Percentiles rank a stretch among this genome's conserved stretches.
These are phyloP conservation scores for Calephelis perditalis DNA, from an alignment of 2,888 invertebrate genomes.

Conservation along the genomic window DNA sequence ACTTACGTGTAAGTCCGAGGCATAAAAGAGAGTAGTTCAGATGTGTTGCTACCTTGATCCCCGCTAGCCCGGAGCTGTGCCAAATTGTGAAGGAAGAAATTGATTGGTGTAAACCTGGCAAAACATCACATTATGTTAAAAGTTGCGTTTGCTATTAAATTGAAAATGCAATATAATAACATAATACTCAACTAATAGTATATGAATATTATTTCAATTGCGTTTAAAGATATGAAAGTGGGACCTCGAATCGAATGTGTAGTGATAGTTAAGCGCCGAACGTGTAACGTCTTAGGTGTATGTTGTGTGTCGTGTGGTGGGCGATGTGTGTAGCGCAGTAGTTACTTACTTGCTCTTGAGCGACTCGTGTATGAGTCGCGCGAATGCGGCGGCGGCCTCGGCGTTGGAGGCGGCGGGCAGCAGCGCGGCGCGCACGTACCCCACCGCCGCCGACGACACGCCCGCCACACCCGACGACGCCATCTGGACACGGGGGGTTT, in stretches of 20 bases:
- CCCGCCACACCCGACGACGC: constrained; percentile 94
- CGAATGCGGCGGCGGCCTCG: constrained; percentile 97
- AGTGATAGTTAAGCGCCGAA: too few species aligned
- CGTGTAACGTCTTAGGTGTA: too few species aligned
- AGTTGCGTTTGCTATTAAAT: neutral
- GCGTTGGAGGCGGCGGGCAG: constrained; percentile 93
- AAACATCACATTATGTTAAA: neutral
- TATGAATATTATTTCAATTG: too few species aligned
- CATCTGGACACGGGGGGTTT: constrained; percentile 80
- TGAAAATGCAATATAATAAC: too few species aligned
- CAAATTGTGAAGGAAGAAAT: constrained; percentile 98
- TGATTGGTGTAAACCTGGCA: constrained; percentile 92
- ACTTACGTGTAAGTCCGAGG: constrained; percentile 95
- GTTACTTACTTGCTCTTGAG: constrained; percentile 80
- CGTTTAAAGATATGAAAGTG: too few species aligned
- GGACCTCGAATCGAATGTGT: too few species aligned
- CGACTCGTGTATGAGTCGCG: constrained; percentile 96
- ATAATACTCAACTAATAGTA: too few species aligned
- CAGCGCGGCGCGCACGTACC: constrained; percentile 93
- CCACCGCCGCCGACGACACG: constrained; percentile 93
- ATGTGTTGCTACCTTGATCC: constrained; percentile 85
- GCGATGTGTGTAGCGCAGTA: constrained; percentile 16
- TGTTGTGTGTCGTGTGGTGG: neutral
- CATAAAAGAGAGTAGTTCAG: constrained; percentile 92
- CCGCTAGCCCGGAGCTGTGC: constrained; percentile 94